Percentiles rank a stretch among this genome's conserved stretches.
These are phyloP conservation scores for Ectobius pallidus DNA, from an alignment of 2,888 invertebrate species.

Conservation along the genomic window DNA sequence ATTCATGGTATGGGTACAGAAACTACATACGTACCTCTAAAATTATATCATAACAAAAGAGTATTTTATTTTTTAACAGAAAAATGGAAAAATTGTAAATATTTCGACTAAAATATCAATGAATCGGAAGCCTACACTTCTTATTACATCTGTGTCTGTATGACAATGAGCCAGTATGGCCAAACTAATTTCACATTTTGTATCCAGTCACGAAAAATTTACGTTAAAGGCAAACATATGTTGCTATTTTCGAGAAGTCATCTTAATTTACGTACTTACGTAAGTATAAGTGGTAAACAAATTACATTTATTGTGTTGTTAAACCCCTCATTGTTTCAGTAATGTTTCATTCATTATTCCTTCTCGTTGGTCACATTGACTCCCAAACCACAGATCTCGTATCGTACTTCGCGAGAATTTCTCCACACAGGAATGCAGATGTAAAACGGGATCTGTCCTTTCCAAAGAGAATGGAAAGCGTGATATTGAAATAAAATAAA, in stretches of 20 bases:
- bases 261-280: no score
- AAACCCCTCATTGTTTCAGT: background rate
- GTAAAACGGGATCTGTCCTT: no score
- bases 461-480: no score
- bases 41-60: conserved; percentile 35
- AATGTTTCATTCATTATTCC: background rate
- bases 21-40: conserved; percentile 19
- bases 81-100: conserved; percentile 11
- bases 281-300: no score
- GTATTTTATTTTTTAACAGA: conserved; percentile 1
- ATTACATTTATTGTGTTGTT: no score
- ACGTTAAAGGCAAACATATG: no score
- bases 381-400: no score
- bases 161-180: conserved; percentile 38
- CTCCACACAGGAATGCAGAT: conserved; percentile 4
- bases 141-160: conserved; percentile 9
- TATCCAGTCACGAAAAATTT: no score
- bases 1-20: background rate
- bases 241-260: no score
- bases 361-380: background rate
- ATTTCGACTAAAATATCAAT: conserved; percentile 7
- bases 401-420: background rate
- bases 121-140: background rate
- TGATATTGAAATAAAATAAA: no score
- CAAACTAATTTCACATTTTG: conserved; percentile 9